These are phyloP conservation scores for Neotragus moschatus DNA, from an alignment of 2,113 vertebrate species.

Conservation along the genomic window DNA sequence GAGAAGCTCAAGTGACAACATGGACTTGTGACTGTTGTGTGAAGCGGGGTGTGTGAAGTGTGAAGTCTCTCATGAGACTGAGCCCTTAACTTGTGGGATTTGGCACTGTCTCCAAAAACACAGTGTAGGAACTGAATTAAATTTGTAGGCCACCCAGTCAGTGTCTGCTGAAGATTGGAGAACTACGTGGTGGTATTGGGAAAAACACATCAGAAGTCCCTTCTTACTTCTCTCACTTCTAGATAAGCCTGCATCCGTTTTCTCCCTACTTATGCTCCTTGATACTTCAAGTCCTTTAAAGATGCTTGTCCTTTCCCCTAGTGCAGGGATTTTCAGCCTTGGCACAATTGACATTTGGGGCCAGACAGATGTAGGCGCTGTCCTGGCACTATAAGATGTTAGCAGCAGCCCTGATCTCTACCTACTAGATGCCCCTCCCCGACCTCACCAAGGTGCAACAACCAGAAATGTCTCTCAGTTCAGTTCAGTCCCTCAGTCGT, in stretches of 20 bases:
- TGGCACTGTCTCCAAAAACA: background rate
- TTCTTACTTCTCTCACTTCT: background rate
- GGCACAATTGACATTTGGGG: background rate
- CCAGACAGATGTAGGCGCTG: background rate
- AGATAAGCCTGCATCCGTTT: background rate
- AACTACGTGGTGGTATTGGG: background rate
- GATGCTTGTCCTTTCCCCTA: background rate
- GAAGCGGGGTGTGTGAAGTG: background rate
- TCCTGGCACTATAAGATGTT: background rate
- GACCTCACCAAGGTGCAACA: background rate
- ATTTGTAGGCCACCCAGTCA: background rate
- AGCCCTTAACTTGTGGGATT: background rate
- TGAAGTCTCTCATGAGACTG: background rate
- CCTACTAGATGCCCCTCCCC: background rate
- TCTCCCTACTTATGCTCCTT: background rate
- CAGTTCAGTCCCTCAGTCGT: too few relatives aligned
- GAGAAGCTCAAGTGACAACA: background rate
- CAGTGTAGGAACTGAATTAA: background rate
- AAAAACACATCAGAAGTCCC: background rate
- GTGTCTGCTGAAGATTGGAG: background rate
- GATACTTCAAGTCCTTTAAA: background rate
- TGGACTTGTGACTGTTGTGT: background rate
- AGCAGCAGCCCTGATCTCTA: background rate
- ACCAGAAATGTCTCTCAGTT: background rate
- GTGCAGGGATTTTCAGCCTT: background rate